These are phyloP conservation scores for Pachyramphus minor DNA, from an alignment of 2,113 vertebrate species.

Conservation along the genomic window DNA sequence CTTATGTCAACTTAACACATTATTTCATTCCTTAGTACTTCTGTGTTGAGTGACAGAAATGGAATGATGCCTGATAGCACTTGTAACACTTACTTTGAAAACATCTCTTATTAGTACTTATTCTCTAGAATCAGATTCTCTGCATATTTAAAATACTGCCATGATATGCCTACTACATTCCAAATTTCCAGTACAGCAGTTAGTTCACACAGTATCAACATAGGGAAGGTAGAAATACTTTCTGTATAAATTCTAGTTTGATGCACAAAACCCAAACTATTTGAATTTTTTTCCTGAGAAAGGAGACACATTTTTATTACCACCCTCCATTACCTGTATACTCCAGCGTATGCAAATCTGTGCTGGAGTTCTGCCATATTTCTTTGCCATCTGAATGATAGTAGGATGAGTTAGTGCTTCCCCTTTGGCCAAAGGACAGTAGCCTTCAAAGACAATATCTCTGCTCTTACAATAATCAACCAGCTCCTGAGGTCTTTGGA, in stretches of 20 bases:
- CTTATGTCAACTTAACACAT: not conserved
- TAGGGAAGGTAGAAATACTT: not conserved
- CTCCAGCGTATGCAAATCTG: conserved; percentile 80
- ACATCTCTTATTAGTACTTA: not conserved
- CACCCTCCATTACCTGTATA: conserved; percentile 50
- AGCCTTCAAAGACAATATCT: conserved; percentile 77
- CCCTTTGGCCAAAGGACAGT: conserved; percentile 78
- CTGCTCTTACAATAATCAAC: conserved; percentile 72
- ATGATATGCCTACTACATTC: not conserved
- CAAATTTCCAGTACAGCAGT: not conserved
- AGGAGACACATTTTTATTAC: not conserved
- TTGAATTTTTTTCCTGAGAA: not conserved
- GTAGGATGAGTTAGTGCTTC: conserved; percentile 68
- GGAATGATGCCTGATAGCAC: not conserved
- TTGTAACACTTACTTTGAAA: not conserved
- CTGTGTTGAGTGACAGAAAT: not conserved
- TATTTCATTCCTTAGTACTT: not conserved
- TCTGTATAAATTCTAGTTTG: not conserved
- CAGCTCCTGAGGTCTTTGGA: conserved; percentile 76
- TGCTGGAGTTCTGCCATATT: conserved; percentile 70
- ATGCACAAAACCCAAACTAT: not conserved
- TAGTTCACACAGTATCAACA: not conserved
- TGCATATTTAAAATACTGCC: not conserved
- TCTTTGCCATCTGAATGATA: conserved; percentile 70
- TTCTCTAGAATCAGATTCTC: not conserved